Percentiles rank a stretch among this genome's conserved stretches.
These are phyloP conservation scores for Drosophila sechellia DNA, from an alignment of 1,140 invertebrate species.

Conservation along the genomic window DNA sequence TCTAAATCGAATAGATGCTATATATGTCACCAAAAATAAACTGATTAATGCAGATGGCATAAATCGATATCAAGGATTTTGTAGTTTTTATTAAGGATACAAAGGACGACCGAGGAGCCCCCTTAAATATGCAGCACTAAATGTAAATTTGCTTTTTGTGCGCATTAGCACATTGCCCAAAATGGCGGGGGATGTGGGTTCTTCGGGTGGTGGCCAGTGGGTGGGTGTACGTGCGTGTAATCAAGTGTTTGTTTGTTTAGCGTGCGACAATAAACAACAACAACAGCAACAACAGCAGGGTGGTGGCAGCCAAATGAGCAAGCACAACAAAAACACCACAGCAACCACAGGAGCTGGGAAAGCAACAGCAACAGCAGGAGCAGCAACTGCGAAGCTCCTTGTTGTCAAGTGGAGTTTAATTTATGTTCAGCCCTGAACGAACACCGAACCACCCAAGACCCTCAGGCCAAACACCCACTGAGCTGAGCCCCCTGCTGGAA, in stretches of 20 bases:
- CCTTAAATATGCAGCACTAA: constrained; percentile 64
- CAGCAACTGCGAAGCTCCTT: constrained; percentile 30
- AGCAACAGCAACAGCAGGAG: constrained; percentile 9
- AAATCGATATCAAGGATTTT: constrained; percentile 40
- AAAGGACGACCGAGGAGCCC: constrained; percentile 10
- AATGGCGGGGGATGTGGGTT: not conserved
- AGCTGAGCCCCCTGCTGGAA: not conserved
- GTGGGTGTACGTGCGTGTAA: constrained; percentile 43
- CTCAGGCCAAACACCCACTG: too few species aligned
- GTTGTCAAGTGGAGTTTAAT: constrained; percentile 63
- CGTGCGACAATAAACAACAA: constrained; percentile 59
- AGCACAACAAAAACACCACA: constrained; percentile 27
- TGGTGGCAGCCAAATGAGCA: constrained; percentile 20
- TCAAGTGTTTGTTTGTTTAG: constrained; percentile 64
- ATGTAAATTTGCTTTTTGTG: constrained; percentile 66
- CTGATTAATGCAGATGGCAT: constrained; percentile 21
- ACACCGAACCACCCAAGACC: not conserved
- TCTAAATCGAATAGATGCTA: too few species aligned
- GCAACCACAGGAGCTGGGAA: constrained; percentile 24
- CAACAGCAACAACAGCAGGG: not conserved
- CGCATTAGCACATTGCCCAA: constrained; percentile 30
- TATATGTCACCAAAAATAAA: not conserved
- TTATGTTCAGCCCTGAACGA: constrained; percentile 51
- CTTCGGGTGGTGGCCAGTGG: not conserved
- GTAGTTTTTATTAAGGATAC: constrained; percentile 17